Evolutionary conservation across 2,888 invertebrate species (phyloP), one percentile per base, ranked within the genome.

Genomic region (Callosobruchus maculatus): DNA sequence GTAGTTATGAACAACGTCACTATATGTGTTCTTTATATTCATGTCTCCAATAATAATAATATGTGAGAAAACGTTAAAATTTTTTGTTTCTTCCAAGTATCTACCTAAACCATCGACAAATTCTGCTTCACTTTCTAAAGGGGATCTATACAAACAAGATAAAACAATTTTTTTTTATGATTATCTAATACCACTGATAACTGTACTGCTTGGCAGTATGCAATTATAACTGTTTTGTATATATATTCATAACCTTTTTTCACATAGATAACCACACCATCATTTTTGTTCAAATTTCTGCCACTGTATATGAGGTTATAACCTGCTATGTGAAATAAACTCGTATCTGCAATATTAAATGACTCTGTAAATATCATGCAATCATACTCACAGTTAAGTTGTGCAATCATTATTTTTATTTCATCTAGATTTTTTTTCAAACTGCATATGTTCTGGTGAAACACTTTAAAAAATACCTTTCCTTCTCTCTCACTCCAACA

Each of bases 361-460:
- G 31, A n/a, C 21, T 71, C 71, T 20, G 71, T 31, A 71, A 71
- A 71, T 49, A 71, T 31, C 9, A 71, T 26, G 21, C 71, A 71
- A 31, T 71, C 71, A 49, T 71, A 71, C 71, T 71, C 71, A 49
- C 71, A 71, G 20, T 71, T 71, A n/a, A 71, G 20, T 71, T 71
- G 31, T 18, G 20, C 66, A 30, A 31, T 26, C 66, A 30, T 49
- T 31, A 71, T 31, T 71, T 71, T 71, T 31, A 26, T 22, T 71
- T 71, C 71, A 20, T 71, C 71, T 20, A 71, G 20, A 71, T 71
- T 31, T 71, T 71, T 31, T 30, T 49, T 7, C 26, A 71, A 20
- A 20, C 71, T 71, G n/a, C n/a, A n/a, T n/a, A n/a, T n/a, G n/a
- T n/a, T n/a, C n/a, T n/a, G 21, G 20, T 26, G 31, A 71, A 30